Evolutionary conservation across 2,797 vertebrate species (phyloP).

Genomic region (Loriculus beryllinus): DNA sequence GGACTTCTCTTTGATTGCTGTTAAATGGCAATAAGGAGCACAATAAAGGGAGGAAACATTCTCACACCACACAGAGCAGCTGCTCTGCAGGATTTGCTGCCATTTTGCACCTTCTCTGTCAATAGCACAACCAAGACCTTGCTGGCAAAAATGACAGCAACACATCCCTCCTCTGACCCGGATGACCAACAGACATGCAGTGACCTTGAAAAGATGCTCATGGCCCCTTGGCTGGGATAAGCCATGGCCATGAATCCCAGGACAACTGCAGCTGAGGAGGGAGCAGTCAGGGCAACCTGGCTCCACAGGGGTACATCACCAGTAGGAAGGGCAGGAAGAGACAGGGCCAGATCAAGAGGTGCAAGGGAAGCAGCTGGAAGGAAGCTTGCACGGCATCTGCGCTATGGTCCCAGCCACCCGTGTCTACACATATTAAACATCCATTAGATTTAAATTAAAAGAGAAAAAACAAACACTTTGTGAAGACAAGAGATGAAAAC

Average conservation of each 20-base stretch:
- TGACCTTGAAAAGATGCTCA: background rate
- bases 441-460: slow-evolving; percentile 29
- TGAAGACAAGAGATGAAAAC: slow-evolving; percentile 33
- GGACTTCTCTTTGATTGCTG: background rate
- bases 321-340: background rate
- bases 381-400: background rate
- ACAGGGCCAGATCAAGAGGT: background rate
- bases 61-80: background rate
- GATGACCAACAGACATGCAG: background rate
- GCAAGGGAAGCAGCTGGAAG: slow-evolving; percentile 30
- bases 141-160: background rate
- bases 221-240: background rate
- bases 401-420: background rate
- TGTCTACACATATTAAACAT: background rate
- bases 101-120: background rate
- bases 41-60: background rate
- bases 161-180: background rate
- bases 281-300: background rate
- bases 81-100: background rate
- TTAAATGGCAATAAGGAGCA: background rate
- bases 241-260: background rate
- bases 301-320: fast-evolving
- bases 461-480: slow-evolving; percentile 7
- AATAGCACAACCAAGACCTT: background rate
- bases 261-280: background rate